Conservation (phyloP, 2,888 invertebrate species). For the Acronicta psi region DNA sequence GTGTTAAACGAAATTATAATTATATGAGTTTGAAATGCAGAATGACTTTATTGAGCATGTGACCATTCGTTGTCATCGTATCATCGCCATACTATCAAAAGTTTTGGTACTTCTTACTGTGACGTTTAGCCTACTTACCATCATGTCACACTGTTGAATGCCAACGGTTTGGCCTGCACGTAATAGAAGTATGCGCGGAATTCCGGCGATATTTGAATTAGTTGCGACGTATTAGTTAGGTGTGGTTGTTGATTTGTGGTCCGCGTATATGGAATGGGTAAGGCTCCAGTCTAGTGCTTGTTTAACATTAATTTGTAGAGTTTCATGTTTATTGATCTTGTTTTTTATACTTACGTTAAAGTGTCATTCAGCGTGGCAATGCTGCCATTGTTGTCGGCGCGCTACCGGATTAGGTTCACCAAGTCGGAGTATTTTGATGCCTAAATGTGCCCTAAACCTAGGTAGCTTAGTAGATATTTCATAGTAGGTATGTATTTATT, state of each 20-base stretch:
- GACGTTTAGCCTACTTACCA: constrained; percentile 20
- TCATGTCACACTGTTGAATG: constrained; percentile 10
- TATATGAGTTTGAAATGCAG: too few species aligned
- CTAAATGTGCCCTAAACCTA: too few species aligned
- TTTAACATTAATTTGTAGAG: neutral
- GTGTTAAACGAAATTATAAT: too few species aligned
- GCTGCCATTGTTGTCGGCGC: too few species aligned
- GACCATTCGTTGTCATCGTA: neutral
- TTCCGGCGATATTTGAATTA: constrained; percentile 26
- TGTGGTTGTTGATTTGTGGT: constrained; percentile 35
- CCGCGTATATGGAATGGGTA: constrained; percentile 15
- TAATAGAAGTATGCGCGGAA: constrained; percentile 33
- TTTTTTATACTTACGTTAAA: too few species aligned
- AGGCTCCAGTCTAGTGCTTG: neutral
- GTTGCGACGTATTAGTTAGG: constrained; percentile 38
- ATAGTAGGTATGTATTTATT: too few species aligned
- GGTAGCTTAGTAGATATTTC: too few species aligned
- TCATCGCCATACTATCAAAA: neutral
- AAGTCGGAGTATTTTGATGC: too few species aligned
- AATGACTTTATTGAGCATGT: too few species aligned
- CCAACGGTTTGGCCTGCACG: constrained; percentile 10
- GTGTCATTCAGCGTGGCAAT: too few species aligned
- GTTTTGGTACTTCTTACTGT: constrained; percentile 7
- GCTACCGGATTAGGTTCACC: too few species aligned
- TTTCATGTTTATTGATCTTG: neutral